Evolutionary conservation across 2,113 vertebrate species (phyloP).

Genomic region (Haemorhous mexicanus): DNA sequence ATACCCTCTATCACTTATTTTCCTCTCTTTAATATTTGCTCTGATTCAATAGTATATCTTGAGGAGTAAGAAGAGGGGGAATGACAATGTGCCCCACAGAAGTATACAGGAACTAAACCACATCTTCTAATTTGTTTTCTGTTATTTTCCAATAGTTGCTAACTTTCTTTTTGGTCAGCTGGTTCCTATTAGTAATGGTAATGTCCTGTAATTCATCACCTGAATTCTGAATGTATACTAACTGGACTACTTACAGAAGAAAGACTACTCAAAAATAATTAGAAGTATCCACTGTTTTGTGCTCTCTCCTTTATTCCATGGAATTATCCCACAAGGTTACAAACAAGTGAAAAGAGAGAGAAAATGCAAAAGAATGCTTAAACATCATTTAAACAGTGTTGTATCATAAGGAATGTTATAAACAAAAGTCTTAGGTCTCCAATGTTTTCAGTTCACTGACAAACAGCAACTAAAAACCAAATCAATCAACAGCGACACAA

Average conservation of each 20-base stretch:
- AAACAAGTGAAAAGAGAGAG: not conserved
- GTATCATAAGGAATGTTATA: not conserved
- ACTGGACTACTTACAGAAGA: not conserved
- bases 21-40: not conserved
- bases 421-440: not conserved
- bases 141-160: not conserved
- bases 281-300: not conserved
- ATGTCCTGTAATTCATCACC: not conserved
- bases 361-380: not conserved
- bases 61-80: not conserved
- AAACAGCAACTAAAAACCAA: not conserved
- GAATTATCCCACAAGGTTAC: not conserved
- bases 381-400: not conserved
- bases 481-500: not conserved
- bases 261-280: not conserved
- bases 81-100: not conserved
- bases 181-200: not conserved
- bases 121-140: not conserved
- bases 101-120: not conserved
- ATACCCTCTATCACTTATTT: not conserved
- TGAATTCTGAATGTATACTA: not conserved
- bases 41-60: not conserved
- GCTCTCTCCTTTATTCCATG: not conserved
- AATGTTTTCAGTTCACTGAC: not conserved
- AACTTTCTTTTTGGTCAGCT: not conserved